Percentiles rank a stretch among this genome's conserved stretches.
These are phyloP conservation scores for Philonicus albiceps DNA, from an alignment of 2,888 invertebrate species.

Conservation along the genomic window DNA sequence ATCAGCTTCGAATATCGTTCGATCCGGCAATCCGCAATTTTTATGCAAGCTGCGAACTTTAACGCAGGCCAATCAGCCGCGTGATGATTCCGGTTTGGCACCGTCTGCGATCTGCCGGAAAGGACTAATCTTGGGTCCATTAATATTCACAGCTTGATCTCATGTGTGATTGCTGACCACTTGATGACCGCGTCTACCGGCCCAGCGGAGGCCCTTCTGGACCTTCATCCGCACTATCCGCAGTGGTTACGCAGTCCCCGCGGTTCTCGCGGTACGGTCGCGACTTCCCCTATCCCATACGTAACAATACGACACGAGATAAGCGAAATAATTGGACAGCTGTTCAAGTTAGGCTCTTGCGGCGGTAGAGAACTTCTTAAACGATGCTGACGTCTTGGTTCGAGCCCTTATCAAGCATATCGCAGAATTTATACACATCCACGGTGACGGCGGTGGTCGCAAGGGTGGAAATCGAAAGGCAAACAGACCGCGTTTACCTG, in stretches of 20 bases:
- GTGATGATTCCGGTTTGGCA: slow-evolving; percentile 14
- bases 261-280: background rate
- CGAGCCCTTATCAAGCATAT: slow-evolving; percentile 31
- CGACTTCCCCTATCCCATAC: background rate
- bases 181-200: slow-evolving; percentile 2
- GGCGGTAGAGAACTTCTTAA: background rate
- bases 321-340: slow-evolving; percentile 41
- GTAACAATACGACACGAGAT: slow-evolving; percentile 34
- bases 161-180: slow-evolving; percentile 12
- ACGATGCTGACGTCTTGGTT: slow-evolving; percentile 30
- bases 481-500: background rate
- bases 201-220: background rate
- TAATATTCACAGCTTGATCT: slow-evolving; percentile 43
- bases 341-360: background rate
- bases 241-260: background rate
- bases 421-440: slow-evolving; percentile 3
- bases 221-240: background rate
- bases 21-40: background rate
- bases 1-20: slow-evolving; percentile 2
- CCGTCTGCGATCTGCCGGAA: slow-evolving; percentile 31
- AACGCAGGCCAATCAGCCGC: slow-evolving; percentile 24
- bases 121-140: slow-evolving; percentile 32
- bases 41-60: slow-evolving; percentile 40
- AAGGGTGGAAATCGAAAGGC: slow-evolving; percentile 8
- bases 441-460: background rate